phyloP scores from a whole-genome alignment of 2,113 vertebrate species.

The Hippopotamus amphibius region DNA sequence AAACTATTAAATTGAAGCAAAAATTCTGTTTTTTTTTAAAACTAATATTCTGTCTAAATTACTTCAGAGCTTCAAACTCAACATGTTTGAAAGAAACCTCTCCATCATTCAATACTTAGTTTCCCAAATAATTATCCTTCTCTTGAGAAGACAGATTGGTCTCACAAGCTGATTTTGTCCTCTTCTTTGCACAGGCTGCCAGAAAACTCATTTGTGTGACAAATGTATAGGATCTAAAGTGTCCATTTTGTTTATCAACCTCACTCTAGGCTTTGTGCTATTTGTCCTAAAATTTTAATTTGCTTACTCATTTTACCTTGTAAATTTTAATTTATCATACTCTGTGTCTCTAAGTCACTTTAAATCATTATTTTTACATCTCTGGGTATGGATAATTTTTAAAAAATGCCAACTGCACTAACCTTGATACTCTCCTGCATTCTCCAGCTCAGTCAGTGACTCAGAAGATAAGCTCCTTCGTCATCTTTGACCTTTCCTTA shows the following conservation, averaged over 20 bases:
- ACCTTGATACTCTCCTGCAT: accelerated
- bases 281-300: not conserved
- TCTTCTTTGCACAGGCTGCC: not conserved
- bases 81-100: slow-evolving; percentile 43
- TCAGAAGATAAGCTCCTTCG: accelerated
- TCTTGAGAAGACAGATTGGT: slow-evolving; percentile 29
- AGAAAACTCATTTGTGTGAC: not conserved
- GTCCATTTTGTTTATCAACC: not conserved
- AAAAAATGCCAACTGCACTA: not conserved
- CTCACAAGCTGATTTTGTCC: not conserved
- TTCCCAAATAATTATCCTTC: slow-evolving; percentile 36
- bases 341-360: not conserved
- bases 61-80: slow-evolving; percentile 21
- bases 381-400: not conserved
- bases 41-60: slow-evolving; percentile 69
- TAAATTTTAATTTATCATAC: not conserved
- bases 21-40: slow-evolving; percentile 63
- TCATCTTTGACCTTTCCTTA: not conserved
- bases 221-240: accelerated
- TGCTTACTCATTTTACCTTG: not conserved
- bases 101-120: slow-evolving; percentile 41
- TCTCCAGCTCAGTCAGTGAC: not conserved
- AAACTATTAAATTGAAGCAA: slow-evolving; percentile 62
- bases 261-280: not conserved
- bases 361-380: not conserved